Percentiles rank a stretch among this genome's conserved stretches.
phyloP scores from a whole-genome alignment of 2,113 vertebrate species.

The Sprattus sprattus region DNA sequence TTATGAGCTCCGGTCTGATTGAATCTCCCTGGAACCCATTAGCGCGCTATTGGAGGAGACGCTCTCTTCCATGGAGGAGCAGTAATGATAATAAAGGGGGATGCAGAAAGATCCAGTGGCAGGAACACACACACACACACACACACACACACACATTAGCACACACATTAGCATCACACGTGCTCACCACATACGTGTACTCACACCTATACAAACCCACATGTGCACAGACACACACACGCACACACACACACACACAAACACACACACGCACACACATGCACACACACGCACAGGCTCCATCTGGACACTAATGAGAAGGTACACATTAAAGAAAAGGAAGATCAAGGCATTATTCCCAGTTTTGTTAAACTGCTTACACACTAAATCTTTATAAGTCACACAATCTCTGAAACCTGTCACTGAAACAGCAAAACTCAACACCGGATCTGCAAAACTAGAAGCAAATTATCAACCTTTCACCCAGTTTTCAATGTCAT shows the following conservation, averaged over 20 bases:
- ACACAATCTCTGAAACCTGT: too few relatives aligned
- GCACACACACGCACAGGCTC: conserved; percentile 24
- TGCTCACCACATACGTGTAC: conserved; percentile 6
- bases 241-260: not conserved
- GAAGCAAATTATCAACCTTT: too few relatives aligned
- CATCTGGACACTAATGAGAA: conserved; percentile 29
- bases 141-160: conserved; percentile 13
- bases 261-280: not conserved
- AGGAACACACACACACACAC: conserved; percentile 29
- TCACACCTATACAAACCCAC: too few relatives aligned
- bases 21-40: conserved; percentile 14
- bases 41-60: conserved; percentile 9
- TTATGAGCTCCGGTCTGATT: conserved; percentile 5
- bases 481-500: too few relatives aligned
- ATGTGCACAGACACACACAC: too few relatives aligned
- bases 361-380: too few relatives aligned
- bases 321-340: conserved; percentile 11
- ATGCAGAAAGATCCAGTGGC: conserved; percentile 19
- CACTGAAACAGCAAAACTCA: too few relatives aligned
- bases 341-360: conserved; percentile 35
- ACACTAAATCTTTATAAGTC: too few relatives aligned
- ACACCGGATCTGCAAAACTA: too few relatives aligned
- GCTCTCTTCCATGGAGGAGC: conserved; percentile 6
- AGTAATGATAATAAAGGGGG: conserved; percentile 12
- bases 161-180: not conserved